These are phyloP conservation scores for Empidonax alnorum DNA, from an alignment of 2,113 vertebrate species.

Conservation along the genomic window DNA sequence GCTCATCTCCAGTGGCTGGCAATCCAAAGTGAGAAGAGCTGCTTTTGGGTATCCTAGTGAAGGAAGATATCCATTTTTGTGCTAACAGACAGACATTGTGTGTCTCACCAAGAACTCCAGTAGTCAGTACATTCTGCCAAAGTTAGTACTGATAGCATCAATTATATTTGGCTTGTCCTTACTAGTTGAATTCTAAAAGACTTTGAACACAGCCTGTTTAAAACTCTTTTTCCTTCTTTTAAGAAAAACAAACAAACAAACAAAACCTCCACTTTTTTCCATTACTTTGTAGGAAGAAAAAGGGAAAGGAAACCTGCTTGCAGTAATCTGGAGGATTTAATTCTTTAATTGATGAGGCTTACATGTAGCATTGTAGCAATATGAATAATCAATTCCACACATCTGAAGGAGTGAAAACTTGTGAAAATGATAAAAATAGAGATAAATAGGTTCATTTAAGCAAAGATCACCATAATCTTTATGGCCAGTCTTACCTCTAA, in stretches of 20 bases:
- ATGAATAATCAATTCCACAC: neutral
- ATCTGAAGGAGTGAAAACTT: neutral
- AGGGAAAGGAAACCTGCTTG: neutral
- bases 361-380: neutral
- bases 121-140: neutral
- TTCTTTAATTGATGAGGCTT: neutral
- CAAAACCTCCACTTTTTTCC: neutral
- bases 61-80: neutral
- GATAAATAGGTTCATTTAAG: neutral
- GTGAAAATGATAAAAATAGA: neutral
- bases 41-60: neutral
- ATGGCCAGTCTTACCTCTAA: neutral
- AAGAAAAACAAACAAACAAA: neutral
- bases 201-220: neutral
- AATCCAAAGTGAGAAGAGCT: neutral
- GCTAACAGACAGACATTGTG: neutral
- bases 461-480: constrained; percentile 30
- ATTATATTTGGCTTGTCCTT: neutral
- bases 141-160: neutral
- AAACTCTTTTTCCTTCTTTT: neutral
- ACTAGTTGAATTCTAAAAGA: neutral
- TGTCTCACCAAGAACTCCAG: neutral
- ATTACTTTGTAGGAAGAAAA: neutral
- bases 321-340: neutral
- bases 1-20: neutral